phyloP scores from a whole-genome alignment of 2,888 invertebrate genomes.

The Phengaris arion region DNA sequence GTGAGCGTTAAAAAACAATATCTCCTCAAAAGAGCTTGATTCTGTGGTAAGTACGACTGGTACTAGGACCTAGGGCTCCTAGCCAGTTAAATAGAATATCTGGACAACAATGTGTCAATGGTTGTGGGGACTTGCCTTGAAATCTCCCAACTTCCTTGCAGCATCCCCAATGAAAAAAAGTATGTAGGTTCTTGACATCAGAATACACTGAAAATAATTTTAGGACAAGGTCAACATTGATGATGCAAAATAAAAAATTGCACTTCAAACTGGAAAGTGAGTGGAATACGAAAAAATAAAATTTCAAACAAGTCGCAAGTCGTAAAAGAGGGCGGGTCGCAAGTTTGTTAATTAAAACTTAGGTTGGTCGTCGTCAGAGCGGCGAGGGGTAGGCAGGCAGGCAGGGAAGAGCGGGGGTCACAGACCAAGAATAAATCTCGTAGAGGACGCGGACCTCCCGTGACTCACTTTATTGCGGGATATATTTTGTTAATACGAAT shows the following conservation, averaged over 20 bases:
- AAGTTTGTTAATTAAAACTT: constrained; percentile 82
- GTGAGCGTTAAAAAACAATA: not conserved
- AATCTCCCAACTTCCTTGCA: too few relatives aligned
- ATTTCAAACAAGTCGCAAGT: constrained; percentile 69
- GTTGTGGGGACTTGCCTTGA: too few relatives aligned
- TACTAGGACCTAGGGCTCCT: too few relatives aligned
- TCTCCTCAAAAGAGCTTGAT: too few relatives aligned
- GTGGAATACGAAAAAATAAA: constrained; percentile 61
- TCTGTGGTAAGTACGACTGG: too few relatives aligned
- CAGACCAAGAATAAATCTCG: constrained; percentile 70
- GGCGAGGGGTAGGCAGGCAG: constrained; percentile 65
- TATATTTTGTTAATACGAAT: not conserved
- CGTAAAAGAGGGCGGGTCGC: constrained; percentile 71
- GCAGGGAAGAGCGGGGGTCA: constrained; percentile 49
- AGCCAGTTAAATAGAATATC: too few relatives aligned
- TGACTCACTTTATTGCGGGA: constrained; percentile 1
- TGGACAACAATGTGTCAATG: too few relatives aligned
- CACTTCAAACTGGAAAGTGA: not conserved
- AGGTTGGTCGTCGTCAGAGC: constrained; percentile 63
- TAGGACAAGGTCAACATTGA: not conserved
- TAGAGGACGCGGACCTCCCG: constrained; percentile 59
- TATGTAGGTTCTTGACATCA: not conserved
- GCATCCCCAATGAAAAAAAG: too few relatives aligned
- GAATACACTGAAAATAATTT: not conserved
- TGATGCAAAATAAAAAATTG: not conserved